Base-by-base conservation (phyloP, 2,797 vertebrate species). In the Austrolebias charrua region DNA sequence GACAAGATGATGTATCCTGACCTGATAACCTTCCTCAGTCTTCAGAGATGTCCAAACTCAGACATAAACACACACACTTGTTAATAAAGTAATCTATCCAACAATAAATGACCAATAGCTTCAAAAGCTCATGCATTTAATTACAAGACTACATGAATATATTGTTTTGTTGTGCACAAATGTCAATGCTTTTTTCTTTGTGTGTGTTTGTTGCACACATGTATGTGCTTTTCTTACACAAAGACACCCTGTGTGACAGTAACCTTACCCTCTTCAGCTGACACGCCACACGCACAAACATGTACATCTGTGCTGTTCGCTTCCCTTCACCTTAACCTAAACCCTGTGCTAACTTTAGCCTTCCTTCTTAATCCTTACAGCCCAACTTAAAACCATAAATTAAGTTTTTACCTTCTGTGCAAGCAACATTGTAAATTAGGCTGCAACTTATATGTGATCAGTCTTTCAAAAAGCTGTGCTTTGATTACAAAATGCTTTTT, bases 191-290 rank as follows among this genome's bases (percentile, higher is more conserved):
- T 55, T 3, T 55, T 54, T 47, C n/a, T n/a, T n/a, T n/a, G n/a
- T n/a, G 38, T 38, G 35, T 29, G 47, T 56, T 38, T 31, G 8
- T 24, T 4, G 4, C 16, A 46, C 40, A 71, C 60, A 65, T 48
- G 62, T 40, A 52, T 71, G 33, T 48, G 46, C 29, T 80, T 74
- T 55, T 47, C 48, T 59, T 56, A 72, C 61, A 90, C 79, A 89
- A 88, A 90, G 86, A 62, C 60, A 33, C 66, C 75, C 74, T 89
- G 67, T 80, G 69, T 73, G 76, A 71, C 56, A 70, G 89, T 88
- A 91, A 91, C 84, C 59, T 69, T 78, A 92, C 69, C 67, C 84
- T 48, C 5, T 59, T 82, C 85, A 89, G 87, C 85, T 88, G 80
- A 74, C 80, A 62, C 59, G 50, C 61, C 71, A 74, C 53, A 64